These are phyloP conservation scores for Zaprionus obscuricornis DNA, from an alignment of 2,888 invertebrate genomes.

Conservation along the genomic window DNA sequence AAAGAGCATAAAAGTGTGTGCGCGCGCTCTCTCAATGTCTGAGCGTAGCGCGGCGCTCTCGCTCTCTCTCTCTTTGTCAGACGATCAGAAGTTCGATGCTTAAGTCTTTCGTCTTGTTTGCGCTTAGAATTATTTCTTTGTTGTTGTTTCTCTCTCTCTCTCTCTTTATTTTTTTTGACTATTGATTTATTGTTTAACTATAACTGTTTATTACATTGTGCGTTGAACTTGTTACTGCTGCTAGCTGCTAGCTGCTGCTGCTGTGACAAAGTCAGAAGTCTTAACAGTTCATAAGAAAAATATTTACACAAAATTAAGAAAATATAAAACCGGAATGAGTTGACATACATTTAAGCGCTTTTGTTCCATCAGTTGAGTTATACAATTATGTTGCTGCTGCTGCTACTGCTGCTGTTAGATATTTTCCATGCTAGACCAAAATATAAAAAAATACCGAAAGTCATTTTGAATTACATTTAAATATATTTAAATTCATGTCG, in stretches of 20 bases:
- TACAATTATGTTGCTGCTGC: no score
- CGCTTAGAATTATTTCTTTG: conserved; percentile 46
- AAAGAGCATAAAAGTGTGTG: conserved; percentile 13
- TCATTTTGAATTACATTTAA: no score
- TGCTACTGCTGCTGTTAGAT: no score
- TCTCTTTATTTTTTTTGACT: conserved; percentile 16
- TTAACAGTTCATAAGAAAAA: conserved; percentile 22
- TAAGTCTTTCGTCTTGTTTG: conserved; percentile 56
- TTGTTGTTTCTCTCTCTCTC: conserved; percentile 14
- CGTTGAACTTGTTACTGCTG: conserved; percentile 33
- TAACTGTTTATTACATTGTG: conserved; percentile 73
- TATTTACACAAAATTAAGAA: background rate
- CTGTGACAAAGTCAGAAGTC: conserved; percentile 18
- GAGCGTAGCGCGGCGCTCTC: background rate
- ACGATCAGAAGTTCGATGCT: conserved; percentile 53
- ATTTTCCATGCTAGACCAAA: no score
- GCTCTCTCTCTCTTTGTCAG: no score
- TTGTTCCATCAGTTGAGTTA: no score
- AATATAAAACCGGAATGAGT: conserved; percentile 13
- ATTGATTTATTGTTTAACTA: conserved; percentile 72
- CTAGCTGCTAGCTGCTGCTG: no score
- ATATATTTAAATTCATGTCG: conserved; percentile 1
- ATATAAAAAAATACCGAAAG: no score
- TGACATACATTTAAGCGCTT: conserved; percentile 43
- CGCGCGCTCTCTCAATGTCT: conserved; percentile 7